Conservation (phyloP, 2,113 vertebrate species). For the Atrichornis clamosus region DNA sequence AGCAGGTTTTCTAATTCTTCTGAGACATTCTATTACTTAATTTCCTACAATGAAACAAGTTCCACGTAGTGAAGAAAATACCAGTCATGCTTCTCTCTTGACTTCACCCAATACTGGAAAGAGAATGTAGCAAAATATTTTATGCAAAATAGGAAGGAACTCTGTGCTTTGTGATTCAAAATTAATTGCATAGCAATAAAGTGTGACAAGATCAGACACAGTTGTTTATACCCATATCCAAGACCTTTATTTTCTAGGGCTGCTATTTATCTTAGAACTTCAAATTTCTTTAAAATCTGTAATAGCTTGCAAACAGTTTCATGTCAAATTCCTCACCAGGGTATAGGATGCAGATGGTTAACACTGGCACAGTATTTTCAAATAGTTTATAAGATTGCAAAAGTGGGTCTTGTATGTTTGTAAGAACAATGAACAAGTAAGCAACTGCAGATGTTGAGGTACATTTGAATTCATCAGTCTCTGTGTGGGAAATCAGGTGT, state of each 20-base stretch:
- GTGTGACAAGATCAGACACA: not conserved
- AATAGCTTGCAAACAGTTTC: not conserved
- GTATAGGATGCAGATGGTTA: not conserved
- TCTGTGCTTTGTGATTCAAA: not conserved
- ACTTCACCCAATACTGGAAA: not conserved
- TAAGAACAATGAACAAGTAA: not conserved
- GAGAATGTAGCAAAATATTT: not conserved
- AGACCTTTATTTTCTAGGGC: not conserved
- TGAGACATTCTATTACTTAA: not conserved
- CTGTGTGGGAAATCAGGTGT: not conserved
- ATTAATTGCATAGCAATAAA: not conserved
- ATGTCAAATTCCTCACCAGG: not conserved
- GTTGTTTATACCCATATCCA: not conserved
- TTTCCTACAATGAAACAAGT: not conserved
- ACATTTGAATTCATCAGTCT: not conserved
- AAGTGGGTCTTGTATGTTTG: not conserved
- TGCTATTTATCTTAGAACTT: not conserved
- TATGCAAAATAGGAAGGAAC: not conserved
- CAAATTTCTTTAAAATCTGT: not conserved
- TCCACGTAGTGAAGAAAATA: not conserved
- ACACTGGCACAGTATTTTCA: not conserved
- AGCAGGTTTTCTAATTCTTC: not conserved
- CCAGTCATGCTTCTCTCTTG: not conserved
- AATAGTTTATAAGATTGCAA: not conserved
- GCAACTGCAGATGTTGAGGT: not conserved